Percentiles rank a stretch among this genome's conserved stretches.
phyloP scores from a whole-genome alignment of 2,113 vertebrate genomes.

The Chlorodrepanis virens region DNA sequence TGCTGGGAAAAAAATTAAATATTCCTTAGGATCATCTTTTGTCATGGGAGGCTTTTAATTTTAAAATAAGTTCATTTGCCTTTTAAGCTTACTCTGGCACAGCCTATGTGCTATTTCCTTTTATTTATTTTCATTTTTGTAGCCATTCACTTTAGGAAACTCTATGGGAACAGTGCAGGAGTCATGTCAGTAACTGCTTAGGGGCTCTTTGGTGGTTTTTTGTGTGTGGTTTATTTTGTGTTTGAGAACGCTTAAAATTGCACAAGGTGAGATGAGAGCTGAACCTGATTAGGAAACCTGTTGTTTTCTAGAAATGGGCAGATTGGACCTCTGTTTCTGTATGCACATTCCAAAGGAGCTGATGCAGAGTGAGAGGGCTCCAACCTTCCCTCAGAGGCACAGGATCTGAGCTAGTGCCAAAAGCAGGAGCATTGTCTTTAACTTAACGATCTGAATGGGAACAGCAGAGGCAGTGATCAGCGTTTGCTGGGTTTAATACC shows the following conservation, averaged over 20 bases:
- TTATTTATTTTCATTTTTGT: neutral
- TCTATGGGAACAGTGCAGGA: neutral
- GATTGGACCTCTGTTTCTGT: neutral
- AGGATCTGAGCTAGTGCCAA: neutral
- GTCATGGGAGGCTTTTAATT: neutral
- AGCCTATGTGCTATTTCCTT: neutral
- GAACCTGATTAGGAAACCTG: neutral
- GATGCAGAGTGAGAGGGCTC: neutral
- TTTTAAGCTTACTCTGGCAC: neutral
- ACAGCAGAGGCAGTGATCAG: neutral
- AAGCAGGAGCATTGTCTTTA: neutral
- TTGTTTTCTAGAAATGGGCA: neutral
- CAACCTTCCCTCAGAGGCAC: neutral
- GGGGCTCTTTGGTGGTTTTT: neutral
- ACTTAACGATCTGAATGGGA: neutral
- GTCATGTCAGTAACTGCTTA: neutral
- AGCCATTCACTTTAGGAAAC: neutral
- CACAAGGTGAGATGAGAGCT: neutral
- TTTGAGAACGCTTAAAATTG: neutral
- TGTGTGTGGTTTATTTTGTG: neutral
- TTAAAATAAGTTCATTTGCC: neutral
- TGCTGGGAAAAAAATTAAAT: neutral
- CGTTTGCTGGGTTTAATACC: neutral
- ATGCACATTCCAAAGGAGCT: neutral
- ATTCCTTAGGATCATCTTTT: neutral